Percentiles rank a stretch among this genome's conserved stretches.
phyloP scores from a whole-genome alignment of 2,113 vertebrate species.

The Lophura nycthemera region DNA sequence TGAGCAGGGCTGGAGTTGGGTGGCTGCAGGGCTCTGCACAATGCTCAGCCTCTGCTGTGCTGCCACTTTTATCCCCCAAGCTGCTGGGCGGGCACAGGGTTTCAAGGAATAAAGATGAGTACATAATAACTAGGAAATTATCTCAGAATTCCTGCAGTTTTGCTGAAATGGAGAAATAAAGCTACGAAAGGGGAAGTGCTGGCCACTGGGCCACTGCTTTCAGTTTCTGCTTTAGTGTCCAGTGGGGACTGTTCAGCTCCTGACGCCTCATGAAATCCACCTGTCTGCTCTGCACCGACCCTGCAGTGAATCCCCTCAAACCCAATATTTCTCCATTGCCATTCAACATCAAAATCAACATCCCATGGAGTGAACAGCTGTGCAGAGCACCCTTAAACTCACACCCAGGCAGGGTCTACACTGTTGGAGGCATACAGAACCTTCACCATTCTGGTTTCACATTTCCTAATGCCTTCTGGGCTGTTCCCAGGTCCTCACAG shows the following conservation, averaged over 20 bases:
- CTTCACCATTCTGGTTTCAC: not conserved
- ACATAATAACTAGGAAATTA: not conserved
- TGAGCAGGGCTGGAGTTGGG: not conserved
- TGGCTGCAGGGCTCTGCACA: not conserved
- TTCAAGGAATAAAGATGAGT: not conserved
- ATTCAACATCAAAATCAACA: not conserved
- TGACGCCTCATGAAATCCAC: not conserved
- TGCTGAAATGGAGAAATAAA: not conserved
- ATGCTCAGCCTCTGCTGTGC: rapidly evolving
- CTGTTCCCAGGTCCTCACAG: rapidly evolving
- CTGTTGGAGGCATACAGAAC: too few relatives aligned
- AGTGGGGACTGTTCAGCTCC: not conserved
- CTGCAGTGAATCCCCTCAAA: too few relatives aligned
- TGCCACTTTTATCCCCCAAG: not conserved
- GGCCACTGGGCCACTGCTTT: not conserved
- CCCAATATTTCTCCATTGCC: not conserved
- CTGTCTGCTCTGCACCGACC: not conserved
- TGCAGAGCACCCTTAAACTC: not conserved
- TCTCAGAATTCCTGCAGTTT: not conserved
- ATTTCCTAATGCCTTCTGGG: not conserved
- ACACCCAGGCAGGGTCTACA: rapidly evolving
- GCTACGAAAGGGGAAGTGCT: not conserved
- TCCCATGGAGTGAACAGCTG: rapidly evolving
- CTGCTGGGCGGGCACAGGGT: rapidly evolving
- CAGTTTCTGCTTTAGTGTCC: not conserved